Percentiles rank a stretch among this genome's conserved stretches.
Conservation (phyloP, 2,113 vertebrate species). For the Lampris megalopsis region DNA sequence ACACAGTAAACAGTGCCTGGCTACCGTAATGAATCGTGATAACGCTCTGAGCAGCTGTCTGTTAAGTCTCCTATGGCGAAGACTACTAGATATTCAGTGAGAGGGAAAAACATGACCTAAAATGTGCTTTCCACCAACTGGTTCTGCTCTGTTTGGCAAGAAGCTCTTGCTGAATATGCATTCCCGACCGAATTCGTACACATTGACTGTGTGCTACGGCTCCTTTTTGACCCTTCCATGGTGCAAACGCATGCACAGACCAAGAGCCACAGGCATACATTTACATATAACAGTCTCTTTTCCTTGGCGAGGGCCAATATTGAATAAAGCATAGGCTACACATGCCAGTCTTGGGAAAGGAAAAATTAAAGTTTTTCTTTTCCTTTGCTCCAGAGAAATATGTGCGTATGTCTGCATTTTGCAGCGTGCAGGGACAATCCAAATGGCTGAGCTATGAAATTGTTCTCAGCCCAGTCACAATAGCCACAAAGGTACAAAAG, state of each 20-base stretch:
- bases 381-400: neutral
- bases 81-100: neutral
- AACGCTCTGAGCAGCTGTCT: neutral
- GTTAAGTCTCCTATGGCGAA: neutral
- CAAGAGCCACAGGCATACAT: neutral
- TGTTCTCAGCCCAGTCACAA: constrained; percentile 41
- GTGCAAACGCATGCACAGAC: neutral
- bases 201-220: neutral
- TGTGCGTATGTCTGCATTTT: neutral
- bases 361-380: neutral
- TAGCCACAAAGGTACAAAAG: constrained; percentile 49
- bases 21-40: neutral
- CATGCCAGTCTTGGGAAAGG: neutral
- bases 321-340: neutral
- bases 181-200: constrained; percentile 5
- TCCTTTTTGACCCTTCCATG: neutral
- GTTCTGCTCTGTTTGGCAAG: constrained; percentile 31
- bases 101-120: neutral
- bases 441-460: constrained; percentile 58
- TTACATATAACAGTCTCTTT: neutral
- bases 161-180: neutral
- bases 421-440: constrained; percentile 20
- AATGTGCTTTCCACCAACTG: constrained; percentile 4
- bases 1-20: neutral
- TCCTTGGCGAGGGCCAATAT: constrained; percentile 2